A percentile compares a stretch with the other conserved stretches of the same genome.
Evolutionary conservation across 2,797 vertebrate species (phyloP).

Genomic region (Eremophila alpestris): DNA sequence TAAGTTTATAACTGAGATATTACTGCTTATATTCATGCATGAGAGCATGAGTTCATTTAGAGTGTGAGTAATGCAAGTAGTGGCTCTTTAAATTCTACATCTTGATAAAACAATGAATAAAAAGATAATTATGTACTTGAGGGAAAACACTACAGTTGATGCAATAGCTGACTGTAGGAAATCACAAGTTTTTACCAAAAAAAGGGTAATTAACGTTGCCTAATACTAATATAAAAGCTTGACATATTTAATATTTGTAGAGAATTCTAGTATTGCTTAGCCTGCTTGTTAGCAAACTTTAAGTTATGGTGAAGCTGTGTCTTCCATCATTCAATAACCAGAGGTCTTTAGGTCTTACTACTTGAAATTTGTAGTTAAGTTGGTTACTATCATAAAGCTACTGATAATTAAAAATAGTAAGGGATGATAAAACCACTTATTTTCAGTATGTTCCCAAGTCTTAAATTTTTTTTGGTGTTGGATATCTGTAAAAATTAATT

Average conservation of each 20-base stretch:
- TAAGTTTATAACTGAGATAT: background rate
- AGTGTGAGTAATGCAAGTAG: background rate
- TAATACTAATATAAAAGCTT: background rate
- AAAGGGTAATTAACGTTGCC: background rate
- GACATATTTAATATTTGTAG: background rate
- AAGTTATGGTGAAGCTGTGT: background rate
- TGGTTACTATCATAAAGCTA: background rate
- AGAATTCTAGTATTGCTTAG: background rate
- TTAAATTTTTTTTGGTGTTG: background rate
- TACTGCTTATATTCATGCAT: background rate
- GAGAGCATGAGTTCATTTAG: background rate
- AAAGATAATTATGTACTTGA: background rate
- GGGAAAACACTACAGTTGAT: background rate
- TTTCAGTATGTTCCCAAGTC: background rate
- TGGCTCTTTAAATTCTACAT: background rate
- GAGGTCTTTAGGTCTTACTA: background rate
- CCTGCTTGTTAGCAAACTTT: background rate
- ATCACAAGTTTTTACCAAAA: background rate
- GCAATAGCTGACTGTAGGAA: background rate
- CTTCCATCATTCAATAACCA: background rate
- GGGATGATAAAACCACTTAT: background rate
- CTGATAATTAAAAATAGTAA: background rate
- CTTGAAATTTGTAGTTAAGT: background rate
- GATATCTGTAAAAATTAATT: background rate
- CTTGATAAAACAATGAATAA: background rate